phyloP scores from a whole-genome alignment of 2,888 invertebrate genomes.

The Octonoba sinensis region DNA sequence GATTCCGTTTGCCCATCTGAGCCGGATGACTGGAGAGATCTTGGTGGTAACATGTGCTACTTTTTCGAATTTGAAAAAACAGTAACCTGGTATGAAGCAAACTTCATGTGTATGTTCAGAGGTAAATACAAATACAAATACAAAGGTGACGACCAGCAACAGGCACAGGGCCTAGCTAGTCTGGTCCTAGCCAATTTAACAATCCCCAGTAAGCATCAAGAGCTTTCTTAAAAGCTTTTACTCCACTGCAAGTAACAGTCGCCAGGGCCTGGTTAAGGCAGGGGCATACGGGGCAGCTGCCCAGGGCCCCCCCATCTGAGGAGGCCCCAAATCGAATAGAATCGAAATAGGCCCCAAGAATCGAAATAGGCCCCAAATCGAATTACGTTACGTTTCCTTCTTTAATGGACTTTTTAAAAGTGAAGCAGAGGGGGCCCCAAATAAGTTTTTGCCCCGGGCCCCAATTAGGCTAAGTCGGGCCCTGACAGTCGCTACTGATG shows the following conservation, averaged over 20 bases:
- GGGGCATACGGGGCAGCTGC: neutral
- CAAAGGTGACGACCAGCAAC: too few species aligned
- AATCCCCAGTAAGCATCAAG: too few species aligned
- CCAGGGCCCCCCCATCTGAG: neutral
- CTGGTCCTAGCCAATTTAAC: too few species aligned
- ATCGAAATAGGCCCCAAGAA: neutral
- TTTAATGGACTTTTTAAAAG: neutral
- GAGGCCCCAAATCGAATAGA: too few species aligned
- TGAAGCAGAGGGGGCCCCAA: too few species aligned
- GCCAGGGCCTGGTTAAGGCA: neutral
- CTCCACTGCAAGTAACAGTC: too few species aligned
- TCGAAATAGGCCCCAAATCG: neutral
- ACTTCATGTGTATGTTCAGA: slow-evolving; percentile 39
- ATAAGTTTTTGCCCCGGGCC: neutral
- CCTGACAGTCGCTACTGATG: too few species aligned
- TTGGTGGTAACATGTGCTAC: slow-evolving; percentile 40
- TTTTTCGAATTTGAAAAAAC: slow-evolving; percentile 7
- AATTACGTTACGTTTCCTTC: neutral
- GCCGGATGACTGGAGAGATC: slow-evolving; percentile 41
- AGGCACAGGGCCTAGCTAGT: too few species aligned
- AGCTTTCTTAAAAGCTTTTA: too few species aligned
- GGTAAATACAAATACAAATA: slow-evolving; percentile 10
- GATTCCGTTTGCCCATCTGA: slow-evolving; percentile 11
- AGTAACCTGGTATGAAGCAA: slow-evolving; percentile 33
- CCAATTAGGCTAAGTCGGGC: neutral